A percentile compares a stretch with the other conserved stretches of the same genome.
Conservation (phyloP, 1,140 invertebrate genomes). For the Conopomorpha cramerella region DNA sequence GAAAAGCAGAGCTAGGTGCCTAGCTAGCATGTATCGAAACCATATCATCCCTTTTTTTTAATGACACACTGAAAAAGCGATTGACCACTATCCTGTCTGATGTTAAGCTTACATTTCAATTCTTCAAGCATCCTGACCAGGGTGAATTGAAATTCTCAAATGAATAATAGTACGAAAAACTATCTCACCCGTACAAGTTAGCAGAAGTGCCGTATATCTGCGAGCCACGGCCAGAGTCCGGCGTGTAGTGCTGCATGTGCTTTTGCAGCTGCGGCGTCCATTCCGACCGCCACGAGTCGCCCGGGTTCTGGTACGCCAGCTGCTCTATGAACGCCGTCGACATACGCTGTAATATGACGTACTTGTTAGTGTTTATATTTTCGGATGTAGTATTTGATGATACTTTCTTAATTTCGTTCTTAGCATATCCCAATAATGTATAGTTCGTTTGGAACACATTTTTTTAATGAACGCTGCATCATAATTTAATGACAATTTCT, state of each 20-base stretch:
- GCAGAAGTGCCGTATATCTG: constrained; percentile 47
- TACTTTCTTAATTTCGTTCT: too few species aligned
- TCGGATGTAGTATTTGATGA: too few species aligned
- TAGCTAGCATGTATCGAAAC: too few species aligned
- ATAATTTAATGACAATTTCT: too few species aligned
- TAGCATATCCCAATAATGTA: too few species aligned
- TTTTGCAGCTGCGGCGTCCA: constrained; percentile 54
- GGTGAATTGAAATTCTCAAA: constrained; percentile 2
- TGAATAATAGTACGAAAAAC: constrained; percentile 6
- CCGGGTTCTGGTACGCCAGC: constrained; percentile 50
- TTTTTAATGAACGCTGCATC: too few species aligned
- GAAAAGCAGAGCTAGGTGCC: too few species aligned
- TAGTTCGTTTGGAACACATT: too few species aligned
- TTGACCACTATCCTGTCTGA: neutral
- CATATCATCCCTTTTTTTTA: too few species aligned
- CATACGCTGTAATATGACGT: constrained; percentile 52
- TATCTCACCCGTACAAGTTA: constrained; percentile 43
- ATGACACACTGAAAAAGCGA: too few species aligned
- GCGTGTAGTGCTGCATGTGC: constrained; percentile 56
- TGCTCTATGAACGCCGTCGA: constrained; percentile 57
- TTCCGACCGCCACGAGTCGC: constrained; percentile 56
- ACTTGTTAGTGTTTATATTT: too few species aligned
- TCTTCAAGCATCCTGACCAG: neutral
- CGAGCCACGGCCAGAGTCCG: constrained; percentile 53
- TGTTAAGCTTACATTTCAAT: neutral